These are phyloP conservation scores for Zaprionus tsacasi DNA, from an alignment of 1,140 invertebrate genomes.

Conservation along the genomic window DNA sequence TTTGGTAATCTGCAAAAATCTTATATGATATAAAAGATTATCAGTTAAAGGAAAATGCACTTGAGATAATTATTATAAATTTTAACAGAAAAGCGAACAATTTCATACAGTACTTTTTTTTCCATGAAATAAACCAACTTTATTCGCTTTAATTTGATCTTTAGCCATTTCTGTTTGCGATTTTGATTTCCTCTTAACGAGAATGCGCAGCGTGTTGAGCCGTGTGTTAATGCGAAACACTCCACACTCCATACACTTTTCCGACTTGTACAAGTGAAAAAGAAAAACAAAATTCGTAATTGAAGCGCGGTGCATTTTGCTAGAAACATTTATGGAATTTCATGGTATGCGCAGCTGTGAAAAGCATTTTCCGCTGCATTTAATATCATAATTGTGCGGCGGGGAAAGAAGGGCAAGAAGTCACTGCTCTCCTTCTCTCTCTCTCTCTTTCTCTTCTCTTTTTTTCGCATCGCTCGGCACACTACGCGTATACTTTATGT, in stretches of 20 bases:
- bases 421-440: background rate
- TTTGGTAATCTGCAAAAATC: background rate
- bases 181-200: background rate
- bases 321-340: constrained; percentile 15
- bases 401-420: too few species aligned
- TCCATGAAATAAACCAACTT: background rate
- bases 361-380: constrained; percentile 52
- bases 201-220: background rate
- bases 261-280: background rate
- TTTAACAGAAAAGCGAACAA: too few species aligned
- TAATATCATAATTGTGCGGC: constrained; percentile 47
- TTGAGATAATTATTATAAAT: background rate
- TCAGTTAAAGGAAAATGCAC: background rate
- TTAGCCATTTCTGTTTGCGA: background rate
- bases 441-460: background rate
- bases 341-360: constrained; percentile 32
- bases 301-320: constrained; percentile 3
- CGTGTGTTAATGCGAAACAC: constrained; percentile 5
- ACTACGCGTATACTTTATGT: constrained; percentile 12
- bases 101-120: background rate
- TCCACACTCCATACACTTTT: background rate
- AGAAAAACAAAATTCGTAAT: constrained; percentile 3
- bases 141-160: background rate
- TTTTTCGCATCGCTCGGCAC: constrained; percentile 10
- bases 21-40: too few species aligned